A percentile compares a stretch with the other conserved stretches of the same genome.
Evolutionary conservation across 2,888 invertebrate species (phyloP).

Genomic region (Automeris io): DNA sequence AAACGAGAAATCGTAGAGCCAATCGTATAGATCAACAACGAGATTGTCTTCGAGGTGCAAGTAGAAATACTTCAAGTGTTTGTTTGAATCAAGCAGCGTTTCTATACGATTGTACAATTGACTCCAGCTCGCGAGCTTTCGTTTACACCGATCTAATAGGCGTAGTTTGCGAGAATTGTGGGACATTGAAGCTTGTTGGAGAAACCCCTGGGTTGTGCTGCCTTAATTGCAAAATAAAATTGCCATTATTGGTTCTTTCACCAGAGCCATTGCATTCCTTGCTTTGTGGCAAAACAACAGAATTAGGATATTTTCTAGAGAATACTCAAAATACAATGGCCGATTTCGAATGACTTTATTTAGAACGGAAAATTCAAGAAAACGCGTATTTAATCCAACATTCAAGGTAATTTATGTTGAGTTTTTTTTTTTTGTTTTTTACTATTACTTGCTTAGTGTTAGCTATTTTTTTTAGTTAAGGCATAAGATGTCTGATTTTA

Average conservation of each 20-base stretch:
- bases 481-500: too few relatives aligned
- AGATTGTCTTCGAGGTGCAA: not conserved
- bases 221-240: conserved; percentile 5
- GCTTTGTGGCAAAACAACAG: conserved; percentile 12
- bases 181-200: too few relatives aligned
- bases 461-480: too few relatives aligned
- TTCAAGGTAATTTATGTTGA: too few relatives aligned
- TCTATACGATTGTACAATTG: too few relatives aligned
- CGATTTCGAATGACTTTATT: conserved; percentile 23
- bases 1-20: too few relatives aligned
- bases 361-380: conserved; percentile 15
- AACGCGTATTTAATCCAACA: not conserved
- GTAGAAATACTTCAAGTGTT: conserved; percentile 1
- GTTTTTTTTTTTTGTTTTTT: too few relatives aligned
- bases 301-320: too few relatives aligned
- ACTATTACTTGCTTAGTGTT: too few relatives aligned
- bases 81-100: conserved; percentile 4
- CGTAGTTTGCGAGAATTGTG: conserved; percentile 3
- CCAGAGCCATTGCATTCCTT: conserved; percentile 11
- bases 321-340: conserved; percentile 19
- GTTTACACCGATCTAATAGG: too few relatives aligned
- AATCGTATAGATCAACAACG: too few relatives aligned
- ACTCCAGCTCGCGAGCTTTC: too few relatives aligned
- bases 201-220: not conserved
- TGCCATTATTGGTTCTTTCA: conserved; percentile 5